Conservation (phyloP, 2,113 vertebrate genomes). For the Verasper variegatus region DNA sequence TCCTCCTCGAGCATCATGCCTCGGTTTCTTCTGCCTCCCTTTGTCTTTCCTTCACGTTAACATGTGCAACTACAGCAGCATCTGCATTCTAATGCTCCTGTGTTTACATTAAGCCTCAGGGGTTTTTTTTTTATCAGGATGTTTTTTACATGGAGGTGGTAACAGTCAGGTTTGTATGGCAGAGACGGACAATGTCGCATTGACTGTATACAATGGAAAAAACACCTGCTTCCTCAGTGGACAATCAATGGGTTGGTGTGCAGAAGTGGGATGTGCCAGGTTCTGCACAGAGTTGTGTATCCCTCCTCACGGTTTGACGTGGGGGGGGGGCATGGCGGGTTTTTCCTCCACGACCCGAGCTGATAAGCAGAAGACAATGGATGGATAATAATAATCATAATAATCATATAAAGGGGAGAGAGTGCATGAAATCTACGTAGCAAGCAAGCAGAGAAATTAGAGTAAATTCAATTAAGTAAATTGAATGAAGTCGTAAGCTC, state of each 20-base stretch:
- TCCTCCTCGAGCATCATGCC: too few species aligned
- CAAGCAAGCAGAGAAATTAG: too few species aligned
- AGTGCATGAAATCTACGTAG: too few species aligned
- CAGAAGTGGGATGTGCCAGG: slow-evolving; percentile 2
- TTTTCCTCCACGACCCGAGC: too few species aligned
- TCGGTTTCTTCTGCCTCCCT: neutral
- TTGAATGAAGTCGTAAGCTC: too few species aligned
- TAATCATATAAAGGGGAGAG: too few species aligned
- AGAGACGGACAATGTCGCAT: slow-evolving; percentile 15
- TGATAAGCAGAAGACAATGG: too few species aligned
- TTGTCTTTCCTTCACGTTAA: neutral
- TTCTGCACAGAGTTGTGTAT: neutral
- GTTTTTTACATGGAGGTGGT: neutral
- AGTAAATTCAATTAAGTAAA: too few species aligned
- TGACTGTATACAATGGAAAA: slow-evolving; percentile 44
- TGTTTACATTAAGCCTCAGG: neutral
- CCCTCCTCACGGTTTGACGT: too few species aligned
- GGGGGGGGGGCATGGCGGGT: neutral
- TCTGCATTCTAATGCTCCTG: neutral
- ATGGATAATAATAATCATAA: too few species aligned
- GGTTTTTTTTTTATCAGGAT: neutral
- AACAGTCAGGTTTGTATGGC: slow-evolving; percentile 6
- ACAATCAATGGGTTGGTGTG: slow-evolving; percentile 40
- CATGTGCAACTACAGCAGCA: neutral
- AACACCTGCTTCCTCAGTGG: slow-evolving; percentile 74